These are phyloP conservation scores for Gorsachius magnificus DNA, from an alignment of 2,797 vertebrate genomes.

Conservation along the genomic window DNA sequence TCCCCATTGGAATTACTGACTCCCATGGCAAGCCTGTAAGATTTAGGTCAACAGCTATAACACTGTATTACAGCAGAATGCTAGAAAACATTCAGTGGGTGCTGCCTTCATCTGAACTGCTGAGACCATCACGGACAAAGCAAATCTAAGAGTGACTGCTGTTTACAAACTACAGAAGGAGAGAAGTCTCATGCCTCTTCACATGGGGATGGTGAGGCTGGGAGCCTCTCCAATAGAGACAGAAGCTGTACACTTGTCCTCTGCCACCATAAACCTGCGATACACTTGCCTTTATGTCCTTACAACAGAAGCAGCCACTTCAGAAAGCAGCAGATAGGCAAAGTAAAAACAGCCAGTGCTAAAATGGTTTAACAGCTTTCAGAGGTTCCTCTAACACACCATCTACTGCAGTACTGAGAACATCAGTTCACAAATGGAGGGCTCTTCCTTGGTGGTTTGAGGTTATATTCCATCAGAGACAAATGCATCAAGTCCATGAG, in stretches of 20 bases:
- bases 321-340: background rate
- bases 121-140: background rate
- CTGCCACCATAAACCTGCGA: background rate
- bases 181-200: background rate
- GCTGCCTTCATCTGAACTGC: background rate
- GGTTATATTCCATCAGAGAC: background rate
- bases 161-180: background rate
- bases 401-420: background rate
- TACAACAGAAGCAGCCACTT: background rate
- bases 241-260: background rate
- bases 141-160: background rate
- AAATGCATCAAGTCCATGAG: background rate
- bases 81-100: background rate
- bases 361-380: background rate
- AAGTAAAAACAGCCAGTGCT: background rate
- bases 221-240: background rate
- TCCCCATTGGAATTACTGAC: background rate
- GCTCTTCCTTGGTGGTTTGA: background rate
- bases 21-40: background rate
- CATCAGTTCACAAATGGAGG: background rate
- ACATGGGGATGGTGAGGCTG: background rate
- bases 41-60: background rate
- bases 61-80: background rate
- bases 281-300: background rate
- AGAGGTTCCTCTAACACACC: background rate